Evolutionary conservation across 2,888 invertebrate genomes (phyloP), one percentile per base, ranked within the genome.

Genomic region (Brachypalpus laphriformis): DNA sequence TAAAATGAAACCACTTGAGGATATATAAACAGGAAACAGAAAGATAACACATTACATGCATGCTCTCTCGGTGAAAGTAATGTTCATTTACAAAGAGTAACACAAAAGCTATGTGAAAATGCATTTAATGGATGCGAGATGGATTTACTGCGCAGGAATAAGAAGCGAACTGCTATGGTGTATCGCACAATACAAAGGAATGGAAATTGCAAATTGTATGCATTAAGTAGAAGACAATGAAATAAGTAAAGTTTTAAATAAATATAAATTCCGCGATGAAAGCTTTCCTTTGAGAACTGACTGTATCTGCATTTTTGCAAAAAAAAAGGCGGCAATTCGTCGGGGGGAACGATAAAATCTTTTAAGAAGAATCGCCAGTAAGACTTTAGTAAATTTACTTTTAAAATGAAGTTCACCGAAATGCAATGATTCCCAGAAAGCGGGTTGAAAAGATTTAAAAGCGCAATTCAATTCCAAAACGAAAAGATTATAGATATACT

Each of bases 1-100:
- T 31, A 31, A 34, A 70, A 80, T 9, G 65, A 80, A 83, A 42
- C 47, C 83, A 59, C 83, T 85, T 66, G 42, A 85, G 74, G 65
- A 74, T 51, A 51, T 37, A 49, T 47, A 78, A 68, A 56, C 65
- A 65, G 83, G 80, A 68, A 72, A 78, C 40, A 42, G 25, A 78
- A 68, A 63, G 63, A 83, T 63, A 83, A 74, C 59, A 63, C 66
- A 78, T 82, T 77, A 61, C 68, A 40, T 22, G 18, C 63, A 25
- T 25, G 37, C 16, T 31, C 45, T 57, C 40, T 18, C 42, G 16
- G 61, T 20, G 42, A 57, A 68, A 61, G 68, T 77, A 61, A 77
- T 77, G 51, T 51, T 61, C 57, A 28, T 42, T 37, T 16, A 5
- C 16, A 42, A 4, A 28, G 8, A 31, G 14, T 40, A 18, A 28